Evolutionary conservation across 1,140 invertebrate species (phyloP).

Genomic region (Lepeophtheirus salmonis): DNA sequence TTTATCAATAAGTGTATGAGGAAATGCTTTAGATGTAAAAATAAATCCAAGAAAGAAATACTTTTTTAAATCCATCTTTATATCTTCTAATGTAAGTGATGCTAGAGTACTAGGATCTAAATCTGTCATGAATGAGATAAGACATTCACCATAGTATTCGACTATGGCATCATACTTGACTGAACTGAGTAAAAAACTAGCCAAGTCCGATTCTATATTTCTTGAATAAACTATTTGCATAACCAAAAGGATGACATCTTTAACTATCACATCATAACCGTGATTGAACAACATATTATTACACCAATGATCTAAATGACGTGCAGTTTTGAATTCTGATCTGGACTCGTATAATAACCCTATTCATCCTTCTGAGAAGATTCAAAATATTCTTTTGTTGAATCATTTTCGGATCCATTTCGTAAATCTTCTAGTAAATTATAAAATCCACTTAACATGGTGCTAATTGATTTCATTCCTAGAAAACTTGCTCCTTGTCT

Average conservation of each 20-base stretch:
- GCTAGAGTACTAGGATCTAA: background rate
- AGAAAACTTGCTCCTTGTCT: too few species aligned
- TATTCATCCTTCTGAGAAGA: background rate
- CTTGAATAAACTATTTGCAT: background rate
- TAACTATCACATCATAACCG: background rate
- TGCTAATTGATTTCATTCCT: too few species aligned
- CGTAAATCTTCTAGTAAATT: background rate
- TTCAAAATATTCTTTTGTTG: background rate
- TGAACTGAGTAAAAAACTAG: background rate
- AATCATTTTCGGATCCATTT: background rate
- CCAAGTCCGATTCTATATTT: background rate
- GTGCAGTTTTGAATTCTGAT: background rate
- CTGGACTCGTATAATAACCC: background rate
- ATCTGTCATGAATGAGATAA: background rate
- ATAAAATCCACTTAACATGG: too few species aligned
- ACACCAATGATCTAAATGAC: background rate
- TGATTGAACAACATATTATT: background rate
- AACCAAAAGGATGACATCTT: background rate
- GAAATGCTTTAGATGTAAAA: background rate
- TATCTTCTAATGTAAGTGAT: background rate
- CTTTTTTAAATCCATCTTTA: background rate
- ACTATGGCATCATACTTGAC: background rate
- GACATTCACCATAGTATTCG: background rate
- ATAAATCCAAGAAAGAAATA: background rate
- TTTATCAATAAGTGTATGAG: background rate